Evolutionary conservation across 2,113 vertebrate species (phyloP), one percentile per base, ranked within the genome.

Genomic region (Leucoraja erinaceus): DNA sequence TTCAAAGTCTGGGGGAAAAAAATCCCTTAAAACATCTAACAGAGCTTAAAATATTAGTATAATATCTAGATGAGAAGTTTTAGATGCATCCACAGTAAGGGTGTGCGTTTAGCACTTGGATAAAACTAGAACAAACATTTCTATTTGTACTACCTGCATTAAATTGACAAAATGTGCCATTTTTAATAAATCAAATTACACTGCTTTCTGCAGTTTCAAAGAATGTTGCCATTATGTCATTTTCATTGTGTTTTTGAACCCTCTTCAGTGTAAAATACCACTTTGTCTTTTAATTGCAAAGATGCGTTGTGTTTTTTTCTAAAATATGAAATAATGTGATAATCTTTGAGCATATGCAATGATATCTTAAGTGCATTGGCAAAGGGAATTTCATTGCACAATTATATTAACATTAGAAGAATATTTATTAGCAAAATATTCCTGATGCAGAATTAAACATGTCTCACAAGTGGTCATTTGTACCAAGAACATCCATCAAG

Each of bases 241-340:
- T 78, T 78, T 78, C 8, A 78, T 78, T 31, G n/a, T 31, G 76
- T 33, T 78, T 78, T 28, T n/a, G 14, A 11, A 33, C 33, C 28
- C 16, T 63, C n/a, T 12, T 59, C 22, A 31, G 56, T 12, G n/a
- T 47, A 88, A 7, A 88, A n/a, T 66, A 66, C 12, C n/a, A 61
- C 59, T 88, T 28, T 88, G 84, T 66, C 38, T 84, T 59, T 84
- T 59, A 54, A 10, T 84, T 47, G 16, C 0, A 11, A 12, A 7
- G 8, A 84, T 28, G 47, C 25, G 54, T 28, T 66, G n/a, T 33
- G 9, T 61, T 63, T 63, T 20, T 28, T 14, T 31, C 14, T 0
- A 28, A 66, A 31, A 61, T 63, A 88, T 56, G n/a, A 88, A 66
- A 88, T 88, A 88, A 56, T 59, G 79, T 66, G 84, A 88, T 47